Percentiles rank a stretch among this genome's conserved stretches.
Evolutionary conservation across 2,113 vertebrate species (phyloP).

Genomic region (Charadrius vociferus): DNA sequence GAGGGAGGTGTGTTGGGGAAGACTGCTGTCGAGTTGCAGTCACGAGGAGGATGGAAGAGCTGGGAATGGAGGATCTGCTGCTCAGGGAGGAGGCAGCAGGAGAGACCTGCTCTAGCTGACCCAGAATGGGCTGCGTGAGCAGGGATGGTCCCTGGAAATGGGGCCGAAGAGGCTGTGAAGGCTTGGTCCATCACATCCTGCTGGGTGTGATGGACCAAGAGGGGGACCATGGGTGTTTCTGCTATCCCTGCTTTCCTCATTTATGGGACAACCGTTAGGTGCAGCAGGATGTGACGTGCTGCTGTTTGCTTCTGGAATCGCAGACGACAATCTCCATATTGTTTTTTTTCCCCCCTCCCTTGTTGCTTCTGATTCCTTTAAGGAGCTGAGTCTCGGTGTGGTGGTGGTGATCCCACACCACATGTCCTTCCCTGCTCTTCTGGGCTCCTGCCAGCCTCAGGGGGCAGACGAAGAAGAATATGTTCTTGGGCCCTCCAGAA

Average conservation of each 20-base stretch:
- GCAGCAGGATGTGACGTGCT: neutral
- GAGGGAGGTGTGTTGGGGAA: neutral
- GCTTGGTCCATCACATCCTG: neutral
- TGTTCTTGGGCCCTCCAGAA: neutral
- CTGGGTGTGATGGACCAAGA: neutral
- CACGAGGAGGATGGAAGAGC: neutral
- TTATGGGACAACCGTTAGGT: accelerated
- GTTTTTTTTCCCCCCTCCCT: neutral
- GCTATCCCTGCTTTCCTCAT: accelerated
- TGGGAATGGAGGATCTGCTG: neutral
- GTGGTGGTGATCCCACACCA: accelerated
- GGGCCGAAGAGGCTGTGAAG: accelerated
- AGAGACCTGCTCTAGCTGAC: neutral
- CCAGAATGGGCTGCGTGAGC: accelerated
- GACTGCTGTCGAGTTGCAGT: neutral
- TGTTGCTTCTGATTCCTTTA: neutral
- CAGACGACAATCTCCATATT: accelerated
- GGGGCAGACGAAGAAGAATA: too few relatives aligned
- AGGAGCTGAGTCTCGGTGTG: neutral
- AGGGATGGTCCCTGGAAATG: neutral
- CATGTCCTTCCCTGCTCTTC: neutral
- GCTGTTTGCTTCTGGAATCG: neutral
- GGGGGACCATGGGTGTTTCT: neutral
- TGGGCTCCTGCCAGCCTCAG: neutral
- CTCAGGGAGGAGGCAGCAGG: neutral